Evolutionary conservation across 2,113 vertebrate species (phyloP).

Genomic region (Ciconia maguari): DNA sequence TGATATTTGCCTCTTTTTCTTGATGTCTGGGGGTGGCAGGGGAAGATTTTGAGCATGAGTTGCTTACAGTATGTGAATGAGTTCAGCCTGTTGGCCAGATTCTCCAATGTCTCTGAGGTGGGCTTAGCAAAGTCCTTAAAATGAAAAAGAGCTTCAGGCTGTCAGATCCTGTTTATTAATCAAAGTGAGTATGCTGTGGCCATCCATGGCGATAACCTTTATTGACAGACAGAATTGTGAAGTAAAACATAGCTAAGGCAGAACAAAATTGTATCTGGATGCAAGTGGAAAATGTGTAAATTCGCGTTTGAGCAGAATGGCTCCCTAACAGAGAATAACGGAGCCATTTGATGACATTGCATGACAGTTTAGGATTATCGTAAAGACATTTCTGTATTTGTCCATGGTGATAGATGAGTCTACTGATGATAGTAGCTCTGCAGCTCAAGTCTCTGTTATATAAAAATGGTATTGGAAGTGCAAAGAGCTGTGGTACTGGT

Average conservation of each 20-base stretch:
- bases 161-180: not conserved
- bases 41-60: not conserved
- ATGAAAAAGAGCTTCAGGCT: not conserved
- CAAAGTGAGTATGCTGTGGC: not conserved
- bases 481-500: not conserved
- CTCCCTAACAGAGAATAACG: not conserved
- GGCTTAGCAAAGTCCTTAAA: not conserved
- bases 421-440: not conserved
- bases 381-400: not conserved
- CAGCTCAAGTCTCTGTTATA: not conserved
- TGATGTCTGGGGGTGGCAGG: accelerated
- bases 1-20: not conserved
- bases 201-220: not conserved
- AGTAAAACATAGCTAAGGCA: not conserved
- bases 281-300: not conserved
- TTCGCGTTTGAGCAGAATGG: not conserved
- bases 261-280: not conserved
- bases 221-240: not conserved
- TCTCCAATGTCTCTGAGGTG: not conserved
- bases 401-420: not conserved
- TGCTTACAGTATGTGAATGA: not conserved
- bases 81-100: not conserved
- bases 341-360: not conserved
- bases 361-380: not conserved
- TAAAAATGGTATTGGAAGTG: not conserved